Evolutionary conservation across 2,113 vertebrate genomes (phyloP).

Genomic region (Pagrus major): DNA sequence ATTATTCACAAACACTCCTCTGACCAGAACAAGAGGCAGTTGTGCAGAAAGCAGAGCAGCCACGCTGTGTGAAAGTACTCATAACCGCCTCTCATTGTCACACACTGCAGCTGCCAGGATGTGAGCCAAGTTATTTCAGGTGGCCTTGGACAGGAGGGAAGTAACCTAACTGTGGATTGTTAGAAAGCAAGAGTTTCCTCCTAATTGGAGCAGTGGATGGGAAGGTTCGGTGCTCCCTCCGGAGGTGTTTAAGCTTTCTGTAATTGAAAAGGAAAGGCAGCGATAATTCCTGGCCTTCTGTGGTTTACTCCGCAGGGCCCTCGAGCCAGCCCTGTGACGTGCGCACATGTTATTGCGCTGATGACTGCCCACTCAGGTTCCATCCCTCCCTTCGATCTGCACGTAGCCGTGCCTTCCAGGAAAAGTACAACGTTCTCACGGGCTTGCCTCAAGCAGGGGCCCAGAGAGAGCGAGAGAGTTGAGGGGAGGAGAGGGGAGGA

Average conservation of each 20-base stretch:
- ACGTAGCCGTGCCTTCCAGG: slow-evolving; percentile 78
- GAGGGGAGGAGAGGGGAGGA: slow-evolving; percentile 8
- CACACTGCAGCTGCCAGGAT: slow-evolving; percentile 60
- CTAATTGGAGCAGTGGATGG: slow-evolving; percentile 71
- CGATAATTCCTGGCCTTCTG: slow-evolving; percentile 76
- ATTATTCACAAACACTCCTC: slow-evolving; percentile 27
- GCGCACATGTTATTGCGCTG: slow-evolving; percentile 79
- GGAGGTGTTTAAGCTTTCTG: slow-evolving; percentile 74
- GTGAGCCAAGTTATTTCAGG: slow-evolving; percentile 75
- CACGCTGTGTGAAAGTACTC: slow-evolving; percentile 46
- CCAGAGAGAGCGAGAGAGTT: slow-evolving; percentile 37
- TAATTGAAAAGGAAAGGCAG: slow-evolving; percentile 82
- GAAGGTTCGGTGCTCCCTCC: slow-evolving; percentile 59
- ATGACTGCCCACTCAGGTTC: slow-evolving; percentile 78
- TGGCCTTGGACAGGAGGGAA: slow-evolving; percentile 65
- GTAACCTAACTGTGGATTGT: slow-evolving; percentile 65
- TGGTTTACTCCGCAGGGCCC: slow-evolving; percentile 72
- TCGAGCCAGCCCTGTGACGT: slow-evolving; percentile 76
- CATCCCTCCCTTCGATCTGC: slow-evolving; percentile 70
- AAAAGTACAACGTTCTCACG: slow-evolving; percentile 78
- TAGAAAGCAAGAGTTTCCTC: slow-evolving; percentile 77
- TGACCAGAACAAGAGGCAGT: slow-evolving; percentile 44
- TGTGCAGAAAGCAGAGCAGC: slow-evolving; percentile 39
- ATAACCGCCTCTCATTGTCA: slow-evolving; percentile 51
- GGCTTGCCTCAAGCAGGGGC: slow-evolving; percentile 64